Base-by-base conservation (phyloP, 2,888 invertebrate species). In the Calliopum simillimum region DNA sequence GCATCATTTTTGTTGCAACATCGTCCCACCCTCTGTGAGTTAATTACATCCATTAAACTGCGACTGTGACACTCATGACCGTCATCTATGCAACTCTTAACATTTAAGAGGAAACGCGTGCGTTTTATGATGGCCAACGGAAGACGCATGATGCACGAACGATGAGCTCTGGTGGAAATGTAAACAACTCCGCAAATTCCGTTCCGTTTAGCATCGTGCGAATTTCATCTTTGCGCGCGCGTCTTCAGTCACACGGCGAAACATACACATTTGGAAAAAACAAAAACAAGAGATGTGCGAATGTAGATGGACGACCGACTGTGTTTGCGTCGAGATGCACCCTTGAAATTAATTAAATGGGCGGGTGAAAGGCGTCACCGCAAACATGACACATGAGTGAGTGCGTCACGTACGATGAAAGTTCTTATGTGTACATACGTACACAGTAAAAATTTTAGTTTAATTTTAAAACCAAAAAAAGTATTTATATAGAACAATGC, bases 171-270 rank as follows among this genome's bases (percentile, higher is more conserved):
- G 21, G 51, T 14, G 62, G 65, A 69, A 65, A 71, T 71, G 65
- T 69, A 66, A 69, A 66, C 71, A 69, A 66, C 69, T 65, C 65
- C 53, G 53, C 71, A 63, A 64, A 71, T 71, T 71, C 59, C 56
- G 13, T 13, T 51, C 12, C 61, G 46, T 44, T 33, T 16, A 14
- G 43, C 16, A 59, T 2, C 49, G 62, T 62, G 62, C 62, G 23
- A 62, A 62, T 41, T 59, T 59, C 59, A 8, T 14, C 41, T 2
- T 16, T 41, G 11, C 5, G 23, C 11, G 23, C 11, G 14, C 33
- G n/a, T 4, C 33, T 33, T 8, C 33, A 33, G 5, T 6, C 33
- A 33, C 8, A 33, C 33, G n/a, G n/a, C n/a, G n/a, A n/a, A n/a
- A 33, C 33, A 33, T 8, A 6, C 33, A 33, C 33, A 33, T 33